phyloP scores from a whole-genome alignment of 2,888 invertebrate species.

The Caenorhabditis auriculariae region DNA sequence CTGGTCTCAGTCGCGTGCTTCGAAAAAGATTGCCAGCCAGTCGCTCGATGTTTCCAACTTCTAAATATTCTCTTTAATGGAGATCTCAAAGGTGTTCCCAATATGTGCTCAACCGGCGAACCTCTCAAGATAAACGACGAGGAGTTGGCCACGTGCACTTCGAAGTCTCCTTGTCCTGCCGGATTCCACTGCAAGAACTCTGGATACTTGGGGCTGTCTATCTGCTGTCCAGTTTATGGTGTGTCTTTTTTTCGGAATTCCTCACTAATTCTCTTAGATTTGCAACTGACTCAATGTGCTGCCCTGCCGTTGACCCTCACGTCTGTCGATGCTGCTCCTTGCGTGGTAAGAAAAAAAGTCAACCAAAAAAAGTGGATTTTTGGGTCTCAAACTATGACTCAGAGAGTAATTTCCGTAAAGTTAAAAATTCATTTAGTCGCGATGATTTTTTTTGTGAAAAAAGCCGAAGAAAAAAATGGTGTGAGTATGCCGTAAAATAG shows the following conservation, averaged over 20 bases:
- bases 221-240: conserved; percentile 55
- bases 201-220: conserved; percentile 43
- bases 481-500: conserved; percentile 2
- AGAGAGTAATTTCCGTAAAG: too few species aligned
- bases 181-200: conserved; percentile 50
- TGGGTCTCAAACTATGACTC: too few species aligned
- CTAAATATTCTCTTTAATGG: conserved; percentile 9
- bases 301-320: conserved; percentile 18
- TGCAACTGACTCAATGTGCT: conserved; percentile 12
- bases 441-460: too few species aligned
- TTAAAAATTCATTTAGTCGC: too few species aligned
- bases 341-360: conserved; percentile 33
- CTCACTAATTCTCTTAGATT: background rate
- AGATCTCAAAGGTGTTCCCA: conserved; percentile 44
- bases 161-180: conserved; percentile 41
- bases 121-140: conserved; percentile 33
- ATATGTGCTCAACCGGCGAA: conserved; percentile 46
- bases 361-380: too few species aligned
- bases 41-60: conserved; percentile 43
- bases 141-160: conserved; percentile 40
- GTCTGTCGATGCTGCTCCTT: conserved; percentile 39
- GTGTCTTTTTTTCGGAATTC: background rate
- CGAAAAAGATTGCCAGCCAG: conserved; percentile 26
- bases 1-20: conserved; percentile 41
- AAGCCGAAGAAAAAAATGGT: too few species aligned